phyloP scores from a whole-genome alignment of 1,140 invertebrate species.

The Sarcophaga bullata region DNA sequence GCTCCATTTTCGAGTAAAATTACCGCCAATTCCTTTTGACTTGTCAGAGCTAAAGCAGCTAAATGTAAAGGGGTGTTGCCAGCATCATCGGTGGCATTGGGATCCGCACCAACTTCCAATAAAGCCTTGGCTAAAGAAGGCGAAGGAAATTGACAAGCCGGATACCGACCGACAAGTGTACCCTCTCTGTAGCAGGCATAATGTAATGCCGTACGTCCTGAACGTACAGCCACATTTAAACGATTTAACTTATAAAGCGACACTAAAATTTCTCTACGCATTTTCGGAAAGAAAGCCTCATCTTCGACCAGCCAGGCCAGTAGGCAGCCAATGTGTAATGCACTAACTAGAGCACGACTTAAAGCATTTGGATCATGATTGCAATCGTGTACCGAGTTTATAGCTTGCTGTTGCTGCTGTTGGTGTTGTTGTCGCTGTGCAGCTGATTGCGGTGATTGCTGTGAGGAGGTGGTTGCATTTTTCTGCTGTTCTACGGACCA shows the following conservation, averaged over 20 bases:
- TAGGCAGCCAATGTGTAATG: conserved; percentile 82
- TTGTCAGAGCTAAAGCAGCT: conserved; percentile 68
- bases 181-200: conserved; percentile 77
- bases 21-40: conserved; percentile 73
- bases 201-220: conserved; percentile 83
- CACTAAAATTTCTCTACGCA: conserved; percentile 70
- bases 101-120: conserved; percentile 83
- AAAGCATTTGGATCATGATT: conserved; percentile 80
- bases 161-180: conserved; percentile 73
- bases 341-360: conserved; percentile 86
- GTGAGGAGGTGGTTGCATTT: conserved; percentile 30
- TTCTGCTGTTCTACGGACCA: conserved; percentile 46
- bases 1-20: conserved; percentile 81
- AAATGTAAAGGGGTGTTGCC: conserved; percentile 72
- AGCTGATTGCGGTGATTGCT: conserved; percentile 27
- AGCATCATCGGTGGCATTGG: conserved; percentile 78
- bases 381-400: conserved; percentile 69
- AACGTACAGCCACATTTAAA: conserved; percentile 73
- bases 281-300: conserved; percentile 67
- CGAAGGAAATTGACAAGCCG: conserved; percentile 80
- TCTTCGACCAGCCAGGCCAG: conserved; percentile 74
- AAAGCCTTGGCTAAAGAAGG: conserved; percentile 79
- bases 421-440: conserved; percentile 33
- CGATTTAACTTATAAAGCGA: conserved; percentile 80
- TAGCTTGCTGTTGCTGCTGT: conserved; percentile 43